Evolutionary conservation across 2,797 vertebrate species (phyloP).

Genomic region (Dendrocincla tyrannina): DNA sequence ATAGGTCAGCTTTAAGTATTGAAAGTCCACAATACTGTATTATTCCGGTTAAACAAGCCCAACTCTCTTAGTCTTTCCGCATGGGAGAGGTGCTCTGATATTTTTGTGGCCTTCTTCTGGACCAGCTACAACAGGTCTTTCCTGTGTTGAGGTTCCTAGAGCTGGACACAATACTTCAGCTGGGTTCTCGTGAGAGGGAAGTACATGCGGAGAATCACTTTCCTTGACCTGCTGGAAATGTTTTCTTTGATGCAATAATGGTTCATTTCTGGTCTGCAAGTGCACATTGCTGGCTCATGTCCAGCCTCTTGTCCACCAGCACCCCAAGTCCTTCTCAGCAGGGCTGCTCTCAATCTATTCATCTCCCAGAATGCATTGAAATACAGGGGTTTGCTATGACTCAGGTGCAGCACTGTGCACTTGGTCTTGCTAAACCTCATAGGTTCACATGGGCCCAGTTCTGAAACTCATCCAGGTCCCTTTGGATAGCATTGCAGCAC

Average conservation of each 20-base stretch:
- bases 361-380: not conserved
- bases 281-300: rapidly evolving
- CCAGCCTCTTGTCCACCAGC: not conserved
- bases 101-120: not conserved
- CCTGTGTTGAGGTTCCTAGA: not conserved
- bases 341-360: not conserved
- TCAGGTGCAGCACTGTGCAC: not conserved
- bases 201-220: not conserved
- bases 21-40: not conserved
- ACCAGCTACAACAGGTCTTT: not conserved
- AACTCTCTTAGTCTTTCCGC: not conserved
- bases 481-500: not conserved
- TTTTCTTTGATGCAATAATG: not conserved
- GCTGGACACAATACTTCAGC: not conserved
- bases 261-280: not conserved
- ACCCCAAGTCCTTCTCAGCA: not conserved
- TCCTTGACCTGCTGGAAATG: rapidly evolving
- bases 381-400: rapidly evolving
- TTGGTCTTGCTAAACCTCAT: not conserved
- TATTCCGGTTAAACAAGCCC: not conserved
- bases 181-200: not conserved
- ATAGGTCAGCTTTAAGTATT: not conserved
- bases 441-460: not conserved
- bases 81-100: not conserved
- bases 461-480: not conserved